Conservation (phyloP, 2,888 invertebrate genomes). For the Leucania comma region DNA sequence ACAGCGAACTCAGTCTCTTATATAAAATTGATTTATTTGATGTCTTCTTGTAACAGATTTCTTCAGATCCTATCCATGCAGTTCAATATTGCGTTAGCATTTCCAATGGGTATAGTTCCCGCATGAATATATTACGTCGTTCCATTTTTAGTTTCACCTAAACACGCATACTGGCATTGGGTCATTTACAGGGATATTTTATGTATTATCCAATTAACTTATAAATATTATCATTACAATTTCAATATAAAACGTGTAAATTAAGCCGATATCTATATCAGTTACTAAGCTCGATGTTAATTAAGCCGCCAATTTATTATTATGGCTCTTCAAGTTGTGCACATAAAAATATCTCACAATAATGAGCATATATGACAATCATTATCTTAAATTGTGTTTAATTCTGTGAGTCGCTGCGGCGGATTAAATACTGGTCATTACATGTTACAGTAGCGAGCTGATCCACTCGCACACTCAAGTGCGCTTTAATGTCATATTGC, state of each 20-base stretch:
- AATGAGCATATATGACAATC: conserved; percentile 52
- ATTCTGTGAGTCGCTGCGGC: conserved; percentile 62
- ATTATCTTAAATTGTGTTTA: conserved; percentile 66
- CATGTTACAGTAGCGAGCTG: conserved; percentile 68
- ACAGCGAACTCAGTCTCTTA: conserved; percentile 1
- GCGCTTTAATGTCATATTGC: conserved; percentile 62
- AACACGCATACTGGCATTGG: not conserved
- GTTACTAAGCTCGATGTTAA: conserved; percentile 36
- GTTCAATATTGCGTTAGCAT: not conserved
- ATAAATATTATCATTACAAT: conserved; percentile 13
- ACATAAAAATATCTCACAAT: conserved; percentile 44
- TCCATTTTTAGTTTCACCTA: not conserved
- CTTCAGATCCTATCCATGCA: not conserved
- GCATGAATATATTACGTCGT: not conserved
- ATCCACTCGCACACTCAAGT: conserved; percentile 56
- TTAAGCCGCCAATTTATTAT: conserved; percentile 40
- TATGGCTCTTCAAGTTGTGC: conserved; percentile 28
- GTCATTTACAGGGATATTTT: conserved; percentile 20
- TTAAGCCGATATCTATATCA: conserved; percentile 38
- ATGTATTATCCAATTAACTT: conserved; percentile 22
- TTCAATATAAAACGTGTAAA: conserved; percentile 24
- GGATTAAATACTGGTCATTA: conserved; percentile 70
- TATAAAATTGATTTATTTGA: conserved; percentile 22
- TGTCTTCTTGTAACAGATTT: conserved; percentile 2
- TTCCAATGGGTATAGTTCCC: not conserved